These are phyloP conservation scores for Chelonia mydas DNA, from an alignment of 2,797 vertebrate species.

Conservation along the genomic window DNA sequence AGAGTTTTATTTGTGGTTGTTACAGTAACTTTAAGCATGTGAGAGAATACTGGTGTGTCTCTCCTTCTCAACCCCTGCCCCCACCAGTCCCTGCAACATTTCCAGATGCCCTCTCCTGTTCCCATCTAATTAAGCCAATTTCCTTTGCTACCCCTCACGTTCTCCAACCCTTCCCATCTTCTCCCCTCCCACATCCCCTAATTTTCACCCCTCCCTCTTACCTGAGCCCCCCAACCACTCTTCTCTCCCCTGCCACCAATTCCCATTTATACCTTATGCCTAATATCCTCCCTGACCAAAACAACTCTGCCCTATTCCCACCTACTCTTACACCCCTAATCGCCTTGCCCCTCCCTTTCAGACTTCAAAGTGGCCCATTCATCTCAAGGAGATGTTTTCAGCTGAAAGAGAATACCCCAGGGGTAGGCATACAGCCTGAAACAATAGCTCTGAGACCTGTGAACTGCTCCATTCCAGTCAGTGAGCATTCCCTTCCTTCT, in stretches of 20 bases:
- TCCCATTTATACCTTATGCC: not conserved
- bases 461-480: too few relatives aligned
- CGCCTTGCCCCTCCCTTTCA: not conserved
- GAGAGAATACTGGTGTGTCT: not conserved
- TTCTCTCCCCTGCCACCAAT: not conserved
- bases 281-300: not conserved
- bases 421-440: too few relatives aligned
- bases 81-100: not conserved
- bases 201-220: too few relatives aligned
- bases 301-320: not conserved
- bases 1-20: not conserved
- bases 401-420: too few relatives aligned
- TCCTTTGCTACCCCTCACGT: too few relatives aligned
- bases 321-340: not conserved
- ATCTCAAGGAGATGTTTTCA: too few relatives aligned
- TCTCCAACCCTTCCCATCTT: too few relatives aligned
- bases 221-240: too few relatives aligned
- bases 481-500: too few relatives aligned
- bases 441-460: too few relatives aligned
- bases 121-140: not conserved
- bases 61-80: not conserved
- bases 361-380: not conserved
- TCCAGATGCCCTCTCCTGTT: not conserved
- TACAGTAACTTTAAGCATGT: not conserved
- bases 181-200: too few relatives aligned